A percentile compares a stretch with the other conserved stretches of the same genome.
These are phyloP conservation scores for Rhopalosiphum nymphaeae DNA, from an alignment of 2,888 invertebrate species.

Conservation along the genomic window DNA sequence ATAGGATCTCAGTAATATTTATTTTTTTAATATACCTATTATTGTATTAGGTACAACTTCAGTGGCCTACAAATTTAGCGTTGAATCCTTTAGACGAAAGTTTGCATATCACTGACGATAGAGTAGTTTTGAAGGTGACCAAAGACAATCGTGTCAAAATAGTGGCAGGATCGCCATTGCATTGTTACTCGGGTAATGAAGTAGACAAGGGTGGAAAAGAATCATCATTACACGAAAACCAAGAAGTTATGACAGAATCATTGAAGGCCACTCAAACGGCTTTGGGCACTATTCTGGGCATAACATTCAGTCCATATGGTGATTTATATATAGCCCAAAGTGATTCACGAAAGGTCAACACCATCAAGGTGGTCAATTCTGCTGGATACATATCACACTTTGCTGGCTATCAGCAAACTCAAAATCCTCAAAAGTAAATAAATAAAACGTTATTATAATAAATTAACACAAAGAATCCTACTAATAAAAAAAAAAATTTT, in stretches of 20 bases:
- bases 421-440: conserved; percentile 68
- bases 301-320: conserved; percentile 92
- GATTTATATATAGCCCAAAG: conserved; percentile 94
- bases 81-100: conserved; percentile 94
- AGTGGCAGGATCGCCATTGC: conserved; percentile 93
- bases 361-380: conserved; percentile 86
- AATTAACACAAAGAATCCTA: background rate
- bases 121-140: conserved; percentile 90
- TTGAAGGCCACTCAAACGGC: conserved; percentile 73
- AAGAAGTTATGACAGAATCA: conserved; percentile 61
- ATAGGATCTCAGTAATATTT: background rate
- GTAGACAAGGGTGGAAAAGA: conserved; percentile 64
- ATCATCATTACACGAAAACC: conserved; percentile 29
- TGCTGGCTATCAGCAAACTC: conserved; percentile 83
- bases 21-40: background rate
- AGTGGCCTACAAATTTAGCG: conserved; percentile 98
- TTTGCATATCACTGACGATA: conserved; percentile 95
- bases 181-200: conserved; percentile 79
- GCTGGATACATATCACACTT: conserved; percentile 92
- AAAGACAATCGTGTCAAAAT: conserved; percentile 92
- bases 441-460: background rate
- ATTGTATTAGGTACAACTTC: conserved; percentile 80
- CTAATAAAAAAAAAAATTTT: background rate
- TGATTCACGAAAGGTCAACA: conserved; percentile 87
- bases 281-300: conserved; percentile 87